These are phyloP conservation scores for Lipophrys pholis DNA, from an alignment of 2,113 vertebrate genomes.

Conservation along the genomic window DNA sequence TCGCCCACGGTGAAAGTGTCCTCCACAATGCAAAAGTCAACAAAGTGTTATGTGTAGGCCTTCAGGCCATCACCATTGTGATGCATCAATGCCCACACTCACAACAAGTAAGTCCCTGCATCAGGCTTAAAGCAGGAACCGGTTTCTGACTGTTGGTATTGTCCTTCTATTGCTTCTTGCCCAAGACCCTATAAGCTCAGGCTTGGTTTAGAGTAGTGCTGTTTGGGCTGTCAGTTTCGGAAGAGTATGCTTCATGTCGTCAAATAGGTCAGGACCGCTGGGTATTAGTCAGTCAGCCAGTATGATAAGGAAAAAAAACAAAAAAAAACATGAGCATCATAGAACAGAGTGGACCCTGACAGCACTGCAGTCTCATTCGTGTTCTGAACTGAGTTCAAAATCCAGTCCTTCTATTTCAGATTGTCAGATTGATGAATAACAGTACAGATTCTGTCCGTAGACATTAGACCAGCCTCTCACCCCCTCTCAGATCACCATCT, in stretches of 20 bases:
- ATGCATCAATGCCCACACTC: constrained; percentile 42
- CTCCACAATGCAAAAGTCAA: constrained; percentile 50
- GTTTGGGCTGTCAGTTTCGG: constrained; percentile 42
- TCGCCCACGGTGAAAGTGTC: background rate
- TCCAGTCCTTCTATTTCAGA: no score
- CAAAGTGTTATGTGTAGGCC: constrained; percentile 62
- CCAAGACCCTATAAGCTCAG: constrained; percentile 25
- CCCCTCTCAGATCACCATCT: no score
- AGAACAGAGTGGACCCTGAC: background rate
- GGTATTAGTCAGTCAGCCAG: constrained; percentile 45
- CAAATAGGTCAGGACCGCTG: constrained; percentile 49
- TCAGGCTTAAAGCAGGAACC: constrained; percentile 16
- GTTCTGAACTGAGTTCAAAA: no score
- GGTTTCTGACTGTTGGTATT: constrained; percentile 19
- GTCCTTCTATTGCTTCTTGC: constrained; percentile 20
- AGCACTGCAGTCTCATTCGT: background rate
- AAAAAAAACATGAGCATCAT: constrained; percentile 33
- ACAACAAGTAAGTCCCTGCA: constrained; percentile 18
- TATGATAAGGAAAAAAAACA: background rate
- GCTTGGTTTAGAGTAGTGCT: constrained; percentile 30
- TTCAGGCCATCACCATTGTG: constrained; percentile 73
- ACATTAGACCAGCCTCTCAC: no score
- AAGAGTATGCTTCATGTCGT: constrained; percentile 56
- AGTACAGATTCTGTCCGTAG: no score
- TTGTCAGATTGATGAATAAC: no score